Evolutionary conservation across 1,140 invertebrate genomes (phyloP).

Genomic region (Monomorium pharaonis): DNA sequence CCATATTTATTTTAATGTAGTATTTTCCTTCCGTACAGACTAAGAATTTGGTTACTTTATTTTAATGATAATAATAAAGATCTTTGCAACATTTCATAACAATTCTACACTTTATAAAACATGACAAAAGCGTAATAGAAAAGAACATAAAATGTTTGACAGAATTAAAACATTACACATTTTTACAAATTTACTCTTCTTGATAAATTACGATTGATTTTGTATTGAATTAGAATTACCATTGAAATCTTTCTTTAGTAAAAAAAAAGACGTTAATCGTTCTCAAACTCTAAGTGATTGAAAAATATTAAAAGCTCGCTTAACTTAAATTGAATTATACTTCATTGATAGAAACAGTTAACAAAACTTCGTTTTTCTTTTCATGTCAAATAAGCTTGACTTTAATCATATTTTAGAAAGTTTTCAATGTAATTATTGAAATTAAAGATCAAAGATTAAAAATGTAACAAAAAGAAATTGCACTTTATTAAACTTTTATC

Average conservation of each 20-base stretch:
- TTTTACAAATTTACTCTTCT: neutral
- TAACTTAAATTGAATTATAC: conserved; percentile 23
- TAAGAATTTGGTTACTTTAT: neutral
- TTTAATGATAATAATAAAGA: conserved; percentile 21
- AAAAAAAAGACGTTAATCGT: neutral
- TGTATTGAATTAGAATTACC: neutral
- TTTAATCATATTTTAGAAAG: neutral
- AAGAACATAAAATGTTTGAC: neutral
- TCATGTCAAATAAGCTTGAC: neutral
- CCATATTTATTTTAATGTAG: neutral
- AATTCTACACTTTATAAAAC: neutral
- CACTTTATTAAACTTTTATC: neutral
- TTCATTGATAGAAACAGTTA: neutral
- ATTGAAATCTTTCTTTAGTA: neutral
- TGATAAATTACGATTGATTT: neutral
- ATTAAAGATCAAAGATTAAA: conserved; percentile 19
- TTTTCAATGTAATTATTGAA: neutral
- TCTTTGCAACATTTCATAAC: neutral
- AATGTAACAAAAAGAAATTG: neutral
- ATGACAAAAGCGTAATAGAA: neutral
- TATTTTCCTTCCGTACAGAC: neutral
- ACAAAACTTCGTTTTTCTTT: conserved; percentile 17
- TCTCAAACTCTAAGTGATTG: neutral
- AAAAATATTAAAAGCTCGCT: conserved; percentile 26
- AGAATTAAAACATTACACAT: neutral